Percentiles rank a stretch among this genome's conserved stretches.
phyloP scores from a whole-genome alignment of 2,797 vertebrate genomes.

The Trachops cirrhosus region DNA sequence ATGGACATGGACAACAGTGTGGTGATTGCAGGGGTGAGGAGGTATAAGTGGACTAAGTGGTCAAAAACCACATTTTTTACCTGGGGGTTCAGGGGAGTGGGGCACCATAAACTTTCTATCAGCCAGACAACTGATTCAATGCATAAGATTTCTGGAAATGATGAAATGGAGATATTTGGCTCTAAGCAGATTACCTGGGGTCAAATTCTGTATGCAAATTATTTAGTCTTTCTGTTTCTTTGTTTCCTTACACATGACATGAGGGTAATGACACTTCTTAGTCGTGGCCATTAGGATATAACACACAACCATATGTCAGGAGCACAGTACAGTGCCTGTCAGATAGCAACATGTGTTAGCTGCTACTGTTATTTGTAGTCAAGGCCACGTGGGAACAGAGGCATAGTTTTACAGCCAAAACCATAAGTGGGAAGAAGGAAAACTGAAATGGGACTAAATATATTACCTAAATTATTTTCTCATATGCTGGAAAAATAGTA shows the following conservation, averaged over 20 bases:
- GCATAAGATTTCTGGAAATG: neutral
- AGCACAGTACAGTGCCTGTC: neutral
- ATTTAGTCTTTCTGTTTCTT: conserved; percentile 15
- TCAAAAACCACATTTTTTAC: too few species aligned
- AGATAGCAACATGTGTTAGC: neutral
- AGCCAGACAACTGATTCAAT: neutral
- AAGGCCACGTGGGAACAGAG: neutral
- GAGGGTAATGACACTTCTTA: neutral
- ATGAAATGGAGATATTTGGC: neutral
- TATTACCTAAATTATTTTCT: neutral
- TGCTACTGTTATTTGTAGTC: neutral
- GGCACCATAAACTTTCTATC: neutral
- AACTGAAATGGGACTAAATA: neutral
- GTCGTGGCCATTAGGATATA: neutral
- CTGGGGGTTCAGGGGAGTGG: too few species aligned
- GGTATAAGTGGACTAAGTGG: too few species aligned
- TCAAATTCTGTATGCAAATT: neutral
- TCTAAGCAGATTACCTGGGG: neutral
- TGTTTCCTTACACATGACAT: neutral
- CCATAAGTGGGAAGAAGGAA: neutral
- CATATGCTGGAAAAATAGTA: neutral
- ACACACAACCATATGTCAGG: neutral
- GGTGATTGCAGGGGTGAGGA: too few species aligned
- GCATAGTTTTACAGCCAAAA: neutral
- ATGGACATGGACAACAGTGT: too few species aligned